phyloP scores from a whole-genome alignment of 2,888 invertebrate genomes.

The Pegoplata infirma region DNA sequence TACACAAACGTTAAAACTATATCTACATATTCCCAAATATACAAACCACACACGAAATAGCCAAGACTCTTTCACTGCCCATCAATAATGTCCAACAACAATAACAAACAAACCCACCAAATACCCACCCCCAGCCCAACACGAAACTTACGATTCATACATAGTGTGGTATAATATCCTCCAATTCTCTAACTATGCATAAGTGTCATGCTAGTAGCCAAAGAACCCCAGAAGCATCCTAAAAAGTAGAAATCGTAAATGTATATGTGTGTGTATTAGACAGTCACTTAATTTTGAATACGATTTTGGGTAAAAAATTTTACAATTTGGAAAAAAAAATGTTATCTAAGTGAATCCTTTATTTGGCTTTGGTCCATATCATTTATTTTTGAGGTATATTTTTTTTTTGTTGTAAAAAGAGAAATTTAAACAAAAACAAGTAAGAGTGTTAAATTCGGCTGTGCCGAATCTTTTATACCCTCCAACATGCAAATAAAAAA shows the following conservation, averaged over 20 bases:
- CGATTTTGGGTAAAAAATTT: too few relatives aligned
- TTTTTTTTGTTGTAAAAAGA: too few relatives aligned
- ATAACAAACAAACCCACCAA: slow-evolving; percentile 7
- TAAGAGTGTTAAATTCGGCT: too few relatives aligned
- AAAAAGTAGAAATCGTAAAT: slow-evolving; percentile 27
- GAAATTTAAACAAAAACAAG: too few relatives aligned
- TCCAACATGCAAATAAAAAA: too few relatives aligned
- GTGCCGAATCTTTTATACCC: too few relatives aligned
- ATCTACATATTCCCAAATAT: slow-evolving; percentile 48
- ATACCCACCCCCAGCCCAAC: slow-evolving; percentile 26
- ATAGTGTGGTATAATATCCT: slow-evolving; percentile 12
- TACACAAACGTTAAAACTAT: slow-evolving; percentile 41
- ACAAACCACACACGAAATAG: slow-evolving; percentile 54
- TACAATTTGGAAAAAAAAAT: too few relatives aligned
- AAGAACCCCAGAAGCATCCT: slow-evolving; percentile 47
- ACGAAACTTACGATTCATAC: slow-evolving; percentile 25
- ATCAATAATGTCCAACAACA: slow-evolving; percentile 49
- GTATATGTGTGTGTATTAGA: not conserved
- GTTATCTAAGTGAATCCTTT: too few relatives aligned
- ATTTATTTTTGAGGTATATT: too few relatives aligned
- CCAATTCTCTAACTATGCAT: slow-evolving; percentile 48
- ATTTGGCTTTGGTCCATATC: too few relatives aligned
- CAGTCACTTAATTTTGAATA: too few relatives aligned
- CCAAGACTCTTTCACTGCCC: slow-evolving; percentile 46
- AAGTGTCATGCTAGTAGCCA: slow-evolving; percentile 52